Conservation (phyloP, 2,113 vertebrate species). For the Athene noctua region DNA sequence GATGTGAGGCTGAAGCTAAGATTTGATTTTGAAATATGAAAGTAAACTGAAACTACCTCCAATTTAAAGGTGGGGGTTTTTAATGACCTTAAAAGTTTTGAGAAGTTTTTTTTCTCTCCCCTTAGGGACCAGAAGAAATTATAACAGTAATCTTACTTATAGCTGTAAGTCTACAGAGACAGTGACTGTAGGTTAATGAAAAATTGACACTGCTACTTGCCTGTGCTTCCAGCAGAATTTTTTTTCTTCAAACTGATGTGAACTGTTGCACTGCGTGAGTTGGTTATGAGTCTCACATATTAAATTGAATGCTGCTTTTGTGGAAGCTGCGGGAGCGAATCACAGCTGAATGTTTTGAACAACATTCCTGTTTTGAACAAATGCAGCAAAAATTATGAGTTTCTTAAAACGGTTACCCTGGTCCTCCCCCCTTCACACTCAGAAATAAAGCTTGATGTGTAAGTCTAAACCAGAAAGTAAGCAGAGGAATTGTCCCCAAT, state of each 20-base stretch:
- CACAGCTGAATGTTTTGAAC: not conserved
- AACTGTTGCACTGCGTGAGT: slow-evolving; percentile 30
- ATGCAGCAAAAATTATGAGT: not conserved
- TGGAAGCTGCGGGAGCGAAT: not conserved
- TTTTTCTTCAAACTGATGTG: slow-evolving; percentile 44
- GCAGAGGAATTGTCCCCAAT: not conserved
- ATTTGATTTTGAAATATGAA: slow-evolving; percentile 70
- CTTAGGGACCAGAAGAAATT: slow-evolving; percentile 68
- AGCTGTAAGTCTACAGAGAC: slow-evolving; percentile 56
- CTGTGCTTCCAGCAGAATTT: slow-evolving; percentile 42
- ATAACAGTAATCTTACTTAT: slow-evolving; percentile 68
- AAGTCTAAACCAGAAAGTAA: not conserved
- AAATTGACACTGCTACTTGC: slow-evolving; percentile 65
- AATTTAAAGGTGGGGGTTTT: slow-evolving; percentile 54
- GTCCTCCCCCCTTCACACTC: not conserved
- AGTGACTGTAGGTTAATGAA: slow-evolving; percentile 73
- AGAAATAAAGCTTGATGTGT: not conserved
- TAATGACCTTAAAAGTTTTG: slow-evolving; percentile 73
- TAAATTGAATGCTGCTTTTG: slow-evolving; percentile 15
- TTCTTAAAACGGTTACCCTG: not conserved
- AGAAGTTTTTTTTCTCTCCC: slow-evolving; percentile 1
- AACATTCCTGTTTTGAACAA: not conserved
- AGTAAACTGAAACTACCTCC: slow-evolving; percentile 61
- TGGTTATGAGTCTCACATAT: slow-evolving; percentile 52
- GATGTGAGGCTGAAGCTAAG: slow-evolving; percentile 42